Evolutionary conservation across 2,797 vertebrate species (phyloP).

Genomic region (Trematocara caparti): DNA sequence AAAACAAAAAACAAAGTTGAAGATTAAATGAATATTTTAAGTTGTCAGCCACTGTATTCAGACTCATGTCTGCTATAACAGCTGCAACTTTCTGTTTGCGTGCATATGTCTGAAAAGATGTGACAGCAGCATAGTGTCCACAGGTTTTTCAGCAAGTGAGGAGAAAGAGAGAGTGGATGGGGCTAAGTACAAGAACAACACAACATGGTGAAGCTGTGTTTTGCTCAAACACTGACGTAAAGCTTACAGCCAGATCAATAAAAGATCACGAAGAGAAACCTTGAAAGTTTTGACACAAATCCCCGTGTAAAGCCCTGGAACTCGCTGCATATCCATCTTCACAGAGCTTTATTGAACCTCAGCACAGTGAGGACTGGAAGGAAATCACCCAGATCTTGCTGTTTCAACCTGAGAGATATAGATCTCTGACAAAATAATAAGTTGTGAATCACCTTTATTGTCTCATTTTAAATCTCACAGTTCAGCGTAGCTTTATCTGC

Average conservation of each 20-base stretch:
- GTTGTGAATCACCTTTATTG: not conserved
- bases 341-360: not conserved
- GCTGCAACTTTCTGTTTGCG: not conserved
- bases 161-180: not conserved
- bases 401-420: not conserved
- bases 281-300: not conserved
- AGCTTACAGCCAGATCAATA: not conserved
- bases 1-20: not conserved
- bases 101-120: not conserved
- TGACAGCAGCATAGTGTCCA: not conserved
- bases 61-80: not conserved
- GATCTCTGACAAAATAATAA: not conserved
- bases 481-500: not conserved
- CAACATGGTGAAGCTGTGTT: not conserved
- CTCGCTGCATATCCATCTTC: not conserved
- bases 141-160: not conserved
- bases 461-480: not conserved
- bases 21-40: slow-evolving; percentile 16
- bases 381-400: not conserved
- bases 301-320: not conserved
- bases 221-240: not conserved
- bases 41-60: not conserved
- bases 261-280: not conserved
- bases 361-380: not conserved
- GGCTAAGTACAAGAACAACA: not conserved